Conservation (phyloP, 37 sponge, comb jelly and placozoan species). For the Tethya wilhelma region DNA sequence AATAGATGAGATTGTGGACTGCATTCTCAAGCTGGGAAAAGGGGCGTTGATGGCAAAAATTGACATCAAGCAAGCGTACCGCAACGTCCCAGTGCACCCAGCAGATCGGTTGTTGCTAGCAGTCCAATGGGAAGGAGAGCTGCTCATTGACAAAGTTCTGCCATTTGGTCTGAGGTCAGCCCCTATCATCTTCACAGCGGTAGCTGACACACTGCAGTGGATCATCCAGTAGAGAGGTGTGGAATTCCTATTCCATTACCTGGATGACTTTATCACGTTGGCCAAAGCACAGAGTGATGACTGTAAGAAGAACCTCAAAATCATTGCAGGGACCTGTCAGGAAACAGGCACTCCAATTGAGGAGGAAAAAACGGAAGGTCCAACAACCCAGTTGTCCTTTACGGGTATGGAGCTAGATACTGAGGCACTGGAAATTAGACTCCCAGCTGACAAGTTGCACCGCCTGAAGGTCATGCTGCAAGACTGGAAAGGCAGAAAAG, state of each 20-base stretch:
- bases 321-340: background rate
- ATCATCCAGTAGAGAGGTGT: background rate
- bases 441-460: too few relatives aligned
- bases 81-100: conserved; percentile 33
- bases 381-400: too few relatives aligned
- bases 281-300: background rate
- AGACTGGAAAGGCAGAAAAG: too few relatives aligned
- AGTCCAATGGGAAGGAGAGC: conserved; percentile 31
- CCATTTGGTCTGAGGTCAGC: conserved; percentile 8
- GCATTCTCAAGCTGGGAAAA: conserved; percentile 16
- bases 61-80: conserved; percentile 31
- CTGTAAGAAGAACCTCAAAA: background rate
- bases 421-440: too few relatives aligned
- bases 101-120: conserved; percentile 26
- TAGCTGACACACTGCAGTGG: conserved; percentile 36
- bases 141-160: conserved; percentile 28
- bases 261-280: conserved; percentile 31
- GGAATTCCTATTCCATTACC: conserved; percentile 3
- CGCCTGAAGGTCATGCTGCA: too few relatives aligned
- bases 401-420: too few relatives aligned
- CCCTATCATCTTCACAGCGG: conserved; percentile 20
- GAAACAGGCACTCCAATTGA: too few relatives aligned
- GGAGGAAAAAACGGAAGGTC: too few relatives aligned
- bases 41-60: conserved; percentile 32
- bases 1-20: conserved; percentile 13